Percentiles rank a stretch among this genome's conserved stretches.
phyloP scores from a whole-genome alignment of 2,113 vertebrate species.

The Chiloscyllium plagiosum region DNA sequence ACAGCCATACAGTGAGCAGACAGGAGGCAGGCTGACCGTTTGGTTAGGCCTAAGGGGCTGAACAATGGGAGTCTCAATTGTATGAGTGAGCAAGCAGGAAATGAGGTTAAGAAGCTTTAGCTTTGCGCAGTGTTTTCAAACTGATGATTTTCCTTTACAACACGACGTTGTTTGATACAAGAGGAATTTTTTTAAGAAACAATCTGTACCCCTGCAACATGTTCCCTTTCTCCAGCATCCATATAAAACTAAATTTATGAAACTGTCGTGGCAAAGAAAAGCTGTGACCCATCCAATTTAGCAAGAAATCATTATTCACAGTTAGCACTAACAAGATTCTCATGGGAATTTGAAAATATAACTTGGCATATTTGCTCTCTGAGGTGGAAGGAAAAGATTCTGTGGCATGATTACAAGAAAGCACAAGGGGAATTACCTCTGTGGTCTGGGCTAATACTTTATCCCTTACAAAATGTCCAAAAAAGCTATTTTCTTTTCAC shows the following conservation, averaged over 20 bases:
- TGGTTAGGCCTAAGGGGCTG: not conserved
- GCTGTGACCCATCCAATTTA: not conserved
- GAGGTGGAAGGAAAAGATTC: not conserved
- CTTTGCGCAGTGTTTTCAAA: not conserved
- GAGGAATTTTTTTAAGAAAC: not conserved
- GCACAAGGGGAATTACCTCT: not conserved
- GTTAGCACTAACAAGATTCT: slow-evolving; percentile 14
- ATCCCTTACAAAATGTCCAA: not conserved
- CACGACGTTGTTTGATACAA: not conserved
- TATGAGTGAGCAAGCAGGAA: slow-evolving; percentile 17
- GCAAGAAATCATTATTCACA: not conserved
- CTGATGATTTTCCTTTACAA: not conserved
- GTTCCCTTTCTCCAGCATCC: not conserved
- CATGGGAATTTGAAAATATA: not conserved
- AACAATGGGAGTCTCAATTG: not conserved
- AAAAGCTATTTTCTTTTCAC: not conserved
- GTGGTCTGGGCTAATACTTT: not conserved
- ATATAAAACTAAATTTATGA: not conserved
- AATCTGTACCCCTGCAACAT: not conserved
- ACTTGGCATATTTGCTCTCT: not conserved
- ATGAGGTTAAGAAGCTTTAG: not conserved
- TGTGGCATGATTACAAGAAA: not conserved
- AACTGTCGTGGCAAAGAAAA: slow-evolving; percentile 9
- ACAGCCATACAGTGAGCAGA: not conserved
- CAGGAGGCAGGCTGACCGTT: not conserved